A percentile compares a stretch with the other conserved stretches of the same genome.
These are phyloP conservation scores for Brienomyrus longianalis DNA, from an alignment of 2,113 vertebrate species.

Conservation along the genomic window DNA sequence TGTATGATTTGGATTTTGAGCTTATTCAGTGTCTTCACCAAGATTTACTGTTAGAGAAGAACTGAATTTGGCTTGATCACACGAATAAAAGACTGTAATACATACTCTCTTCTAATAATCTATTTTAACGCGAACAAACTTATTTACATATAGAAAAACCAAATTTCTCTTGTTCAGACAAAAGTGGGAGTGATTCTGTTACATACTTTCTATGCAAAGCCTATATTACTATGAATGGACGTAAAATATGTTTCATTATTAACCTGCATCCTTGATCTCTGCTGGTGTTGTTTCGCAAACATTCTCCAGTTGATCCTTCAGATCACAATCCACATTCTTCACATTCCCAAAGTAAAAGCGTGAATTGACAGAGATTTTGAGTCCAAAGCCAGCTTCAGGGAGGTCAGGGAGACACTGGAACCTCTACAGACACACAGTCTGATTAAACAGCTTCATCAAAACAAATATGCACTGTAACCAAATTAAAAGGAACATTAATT, in stretches of 20 bases:
- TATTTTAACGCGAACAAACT: not conserved
- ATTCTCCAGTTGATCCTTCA: conserved; percentile 22
- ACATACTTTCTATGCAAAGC: not conserved
- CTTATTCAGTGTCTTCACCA: not conserved
- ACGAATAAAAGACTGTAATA: not conserved
- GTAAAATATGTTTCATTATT: not conserved
- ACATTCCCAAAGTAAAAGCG: conserved; percentile 17
- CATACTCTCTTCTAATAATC: not conserved
- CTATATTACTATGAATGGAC: not conserved
- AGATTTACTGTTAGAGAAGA: not conserved
- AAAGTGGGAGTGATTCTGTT: not conserved
- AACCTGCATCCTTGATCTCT: conserved; percentile 32
- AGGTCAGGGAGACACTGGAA: not conserved
- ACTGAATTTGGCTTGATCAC: not conserved
- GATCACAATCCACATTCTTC: conserved; percentile 18
- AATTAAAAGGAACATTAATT: not conserved
- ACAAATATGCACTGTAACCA: not conserved
- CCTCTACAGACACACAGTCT: not conserved
- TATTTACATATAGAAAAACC: not conserved
- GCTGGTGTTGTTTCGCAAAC: conserved; percentile 15
- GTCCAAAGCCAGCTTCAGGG: not conserved
- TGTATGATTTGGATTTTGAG: not conserved
- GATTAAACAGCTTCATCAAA: not conserved
- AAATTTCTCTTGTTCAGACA: not conserved
- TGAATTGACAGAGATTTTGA: conserved; percentile 12